Evolutionary conservation across 2,888 invertebrate genomes (phyloP), one percentile per base, ranked within the genome.

Genomic region (Pycnomerus fuliginosus): DNA sequence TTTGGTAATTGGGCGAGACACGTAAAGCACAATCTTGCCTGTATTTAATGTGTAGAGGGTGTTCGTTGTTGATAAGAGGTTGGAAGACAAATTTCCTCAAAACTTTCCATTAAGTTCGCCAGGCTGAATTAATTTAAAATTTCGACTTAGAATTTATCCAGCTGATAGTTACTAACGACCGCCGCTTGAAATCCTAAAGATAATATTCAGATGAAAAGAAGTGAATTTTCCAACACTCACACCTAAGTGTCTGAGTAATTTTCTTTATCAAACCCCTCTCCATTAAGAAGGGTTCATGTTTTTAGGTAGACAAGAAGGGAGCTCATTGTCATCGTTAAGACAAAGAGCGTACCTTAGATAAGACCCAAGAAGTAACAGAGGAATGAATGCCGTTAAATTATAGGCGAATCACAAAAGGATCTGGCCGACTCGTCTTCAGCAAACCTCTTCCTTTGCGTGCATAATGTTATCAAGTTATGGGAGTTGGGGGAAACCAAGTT

Each of bases 381-480:
- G 52, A 54, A 50, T 44, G 52, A 54, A 52, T 44, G 54, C 46
- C 48, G 50, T 50, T 52, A 52, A 54, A 54, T 54, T 54, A 54
- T 48, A 48, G 48, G 28, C 45, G 54, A 54, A 50, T 54, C 50
- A 52, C 54, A 54, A 54, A 54, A 48, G 45, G 48, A 52, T 52
- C 39, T 34, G 44, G 40, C 44, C 32, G 39, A 39, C 34, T 35
- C 44, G 34, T 37, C 44, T 15, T 20, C 25, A 29, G 37, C 32
- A 44, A 29, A 23, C 28, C 35, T 30, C 31, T 33, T 34, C 14
- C 33, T 5, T 35, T 35, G 20, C 37, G 36, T 42, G 42, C 36
- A 42, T 36, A 42, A 42, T 30, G 37, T 44, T 44, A 44, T 44
- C 44, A 44, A 44, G 44, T 44, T 44, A 44, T 44, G 28, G 27